phyloP scores from a whole-genome alignment of 2,113 vertebrate species.

The Paralichthys olivaceus region DNA sequence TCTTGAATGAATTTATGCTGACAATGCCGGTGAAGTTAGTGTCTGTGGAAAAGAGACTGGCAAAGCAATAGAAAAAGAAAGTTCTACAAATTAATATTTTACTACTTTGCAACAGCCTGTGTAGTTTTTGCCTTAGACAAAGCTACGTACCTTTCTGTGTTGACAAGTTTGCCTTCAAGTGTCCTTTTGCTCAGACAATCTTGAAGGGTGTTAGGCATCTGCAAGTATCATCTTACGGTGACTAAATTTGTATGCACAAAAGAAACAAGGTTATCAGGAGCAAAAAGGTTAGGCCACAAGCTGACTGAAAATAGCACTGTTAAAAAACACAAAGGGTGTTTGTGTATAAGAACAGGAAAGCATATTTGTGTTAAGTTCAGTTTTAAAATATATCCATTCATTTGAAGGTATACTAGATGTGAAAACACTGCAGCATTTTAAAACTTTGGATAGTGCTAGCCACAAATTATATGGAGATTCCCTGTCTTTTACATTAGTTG shows the following conservation, averaged over 20 bases:
- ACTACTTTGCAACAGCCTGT: neutral
- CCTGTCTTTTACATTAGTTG: too few relatives aligned
- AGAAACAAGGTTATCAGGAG: slow-evolving; percentile 21
- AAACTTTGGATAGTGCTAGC: too few relatives aligned
- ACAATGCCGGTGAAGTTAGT: neutral
- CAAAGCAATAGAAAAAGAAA: neutral
- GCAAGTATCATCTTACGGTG: slow-evolving; percentile 8
- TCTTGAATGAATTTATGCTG: neutral
- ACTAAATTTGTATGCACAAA: slow-evolving; percentile 15
- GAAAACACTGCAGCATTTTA: too few relatives aligned
- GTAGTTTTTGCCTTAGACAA: neutral
- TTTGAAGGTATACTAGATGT: too few relatives aligned
- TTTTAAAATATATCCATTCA: too few relatives aligned
- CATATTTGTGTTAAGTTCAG: too few relatives aligned
- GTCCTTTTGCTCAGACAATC: too few relatives aligned
- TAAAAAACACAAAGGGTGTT: too few relatives aligned
- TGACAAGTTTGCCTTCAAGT: slow-evolving; percentile 14
- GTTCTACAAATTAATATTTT: neutral
- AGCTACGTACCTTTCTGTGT: neutral
- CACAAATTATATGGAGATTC: too few relatives aligned
- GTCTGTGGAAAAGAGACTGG: neutral
- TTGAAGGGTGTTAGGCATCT: too few relatives aligned
- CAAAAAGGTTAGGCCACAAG: slow-evolving; percentile 5
- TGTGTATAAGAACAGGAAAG: too few relatives aligned
- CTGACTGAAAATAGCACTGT: too few relatives aligned